phyloP scores from a whole-genome alignment of 2,113 vertebrate genomes.

The Capricornis sumatraensis region DNA sequence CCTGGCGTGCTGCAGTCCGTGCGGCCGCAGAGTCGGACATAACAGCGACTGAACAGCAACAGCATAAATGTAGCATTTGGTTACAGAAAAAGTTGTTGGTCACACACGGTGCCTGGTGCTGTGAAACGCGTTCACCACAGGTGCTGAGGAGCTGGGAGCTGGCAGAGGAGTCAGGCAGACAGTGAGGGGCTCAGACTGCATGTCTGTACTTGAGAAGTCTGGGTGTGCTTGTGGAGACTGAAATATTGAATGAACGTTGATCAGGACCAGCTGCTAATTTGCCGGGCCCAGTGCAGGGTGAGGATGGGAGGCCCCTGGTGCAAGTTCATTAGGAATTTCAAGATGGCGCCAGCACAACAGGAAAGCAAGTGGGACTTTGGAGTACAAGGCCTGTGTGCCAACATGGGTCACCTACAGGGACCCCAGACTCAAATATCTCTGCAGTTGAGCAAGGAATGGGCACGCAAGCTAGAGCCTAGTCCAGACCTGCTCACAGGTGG shows the following conservation, averaged over 20 bases:
- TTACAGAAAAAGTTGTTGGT: background rate
- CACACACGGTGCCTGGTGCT: rapidly evolving
- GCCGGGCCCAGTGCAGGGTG: background rate
- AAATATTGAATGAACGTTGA: background rate
- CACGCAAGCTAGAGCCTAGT: background rate
- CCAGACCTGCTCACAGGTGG: background rate
- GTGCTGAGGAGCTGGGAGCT: background rate
- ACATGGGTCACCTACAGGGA: background rate
- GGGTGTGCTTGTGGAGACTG: background rate
- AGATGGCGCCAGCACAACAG: background rate
- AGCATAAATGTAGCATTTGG: background rate
- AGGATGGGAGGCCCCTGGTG: background rate
- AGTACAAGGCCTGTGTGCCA: background rate
- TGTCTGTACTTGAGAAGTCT: background rate
- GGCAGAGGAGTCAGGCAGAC: background rate
- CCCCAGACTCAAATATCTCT: background rate
- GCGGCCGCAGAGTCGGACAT: rapidly evolving
- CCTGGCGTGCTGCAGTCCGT: background rate
- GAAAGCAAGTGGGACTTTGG: background rate
- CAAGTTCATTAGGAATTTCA: background rate
- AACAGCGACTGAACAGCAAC: background rate
- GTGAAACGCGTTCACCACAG: rapidly evolving
- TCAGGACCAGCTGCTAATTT: background rate
- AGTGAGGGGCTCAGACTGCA: background rate
- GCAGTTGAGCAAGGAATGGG: background rate